Percentiles rank a stretch among this genome's conserved stretches.
Conservation (phyloP, 2,113 vertebrate genomes). For the Dromaius novaehollandiae region DNA sequence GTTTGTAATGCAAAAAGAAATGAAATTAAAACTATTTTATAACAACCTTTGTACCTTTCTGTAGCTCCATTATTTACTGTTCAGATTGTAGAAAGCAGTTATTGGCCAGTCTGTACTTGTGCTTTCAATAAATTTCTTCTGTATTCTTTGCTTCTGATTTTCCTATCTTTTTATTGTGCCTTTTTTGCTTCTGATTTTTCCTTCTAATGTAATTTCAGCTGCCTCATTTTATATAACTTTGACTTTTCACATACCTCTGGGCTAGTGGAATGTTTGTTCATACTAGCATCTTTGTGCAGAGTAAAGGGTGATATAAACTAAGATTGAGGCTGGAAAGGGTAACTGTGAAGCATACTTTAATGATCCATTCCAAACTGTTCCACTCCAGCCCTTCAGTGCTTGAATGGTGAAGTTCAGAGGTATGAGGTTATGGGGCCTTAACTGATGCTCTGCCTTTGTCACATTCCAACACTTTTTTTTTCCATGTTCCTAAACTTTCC, state of each 20-base stretch:
- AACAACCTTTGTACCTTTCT: conserved; percentile 76
- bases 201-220: conserved; percentile 41
- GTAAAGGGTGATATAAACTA: accelerated
- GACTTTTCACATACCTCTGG: neutral
- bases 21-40: conserved; percentile 81
- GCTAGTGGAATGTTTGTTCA: neutral
- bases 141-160: conserved; percentile 71
- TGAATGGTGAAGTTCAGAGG: neutral
- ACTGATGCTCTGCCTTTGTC: conserved; percentile 47
- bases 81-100: conserved; percentile 72
- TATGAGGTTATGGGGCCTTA: neutral
- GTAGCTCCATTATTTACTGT: conserved; percentile 76
- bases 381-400: neutral
- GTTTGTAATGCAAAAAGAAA: conserved; percentile 76
- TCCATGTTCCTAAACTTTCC: conserved; percentile 62
- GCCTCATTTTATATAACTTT: conserved; percentile 29
- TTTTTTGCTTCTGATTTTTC: conserved; percentile 45
- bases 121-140: conserved; percentile 82
- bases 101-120: conserved; percentile 77
- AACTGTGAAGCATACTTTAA: too few relatives aligned
- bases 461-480: conserved; percentile 8
- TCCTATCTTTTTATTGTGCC: conserved; percentile 66
- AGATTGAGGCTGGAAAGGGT: too few relatives aligned
- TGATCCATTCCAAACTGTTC: neutral
- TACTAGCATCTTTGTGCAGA: accelerated